Base-by-base conservation (phyloP, 2,797 vertebrate genomes). In the Sebastes glaucus region DNA sequence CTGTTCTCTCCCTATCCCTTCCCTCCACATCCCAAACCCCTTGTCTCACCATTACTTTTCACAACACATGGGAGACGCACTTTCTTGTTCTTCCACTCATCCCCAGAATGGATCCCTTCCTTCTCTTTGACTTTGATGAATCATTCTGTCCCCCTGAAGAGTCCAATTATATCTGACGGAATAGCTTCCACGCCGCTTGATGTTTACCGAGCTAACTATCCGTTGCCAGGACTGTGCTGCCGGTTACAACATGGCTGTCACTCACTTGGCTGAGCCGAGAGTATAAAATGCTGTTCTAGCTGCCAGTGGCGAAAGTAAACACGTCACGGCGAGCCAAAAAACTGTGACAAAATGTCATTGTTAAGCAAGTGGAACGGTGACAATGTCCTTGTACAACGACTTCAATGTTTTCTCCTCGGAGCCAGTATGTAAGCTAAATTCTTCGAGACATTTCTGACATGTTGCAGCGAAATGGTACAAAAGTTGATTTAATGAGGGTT, bases 111-210 rank as follows among this genome's bases (percentile, higher is more conserved):
- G 66, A 76, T 78, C 71, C 72, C 23, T 52, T 68, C 56, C 82
- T 55, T 68, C 28, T 27, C 66, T 83, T 80, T 83, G 86, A 88
- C 88, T 85, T 89, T 83, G 82, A 87, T 85, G 73, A 89, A 88
- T 90, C 78, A 83, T 87, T 79, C 65, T 23, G 69, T 64, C 23
- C 38, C 74, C 61, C 78, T 16, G 56, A 83, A 86, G 75, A 87
- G 77, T 78, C 83, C 81, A 88, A 89, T 89, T 87, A 90, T 80
- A 83, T 84, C 82, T 82, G 76, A 86, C 60, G 7, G 83, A 86
- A 87, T 61, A 30, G 73, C 77, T 59, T 74, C 70, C 16, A 23
- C 7, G 42, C 66, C 70, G 64, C 38, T 49, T 67, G 49, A 87
- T 88, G 81, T 90, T 89, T 85, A 84, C 84, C 71, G n/a, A 85